Evolutionary conservation across 2,113 vertebrate species (phyloP).

Genomic region (Ceyx cyanopectus): DNA sequence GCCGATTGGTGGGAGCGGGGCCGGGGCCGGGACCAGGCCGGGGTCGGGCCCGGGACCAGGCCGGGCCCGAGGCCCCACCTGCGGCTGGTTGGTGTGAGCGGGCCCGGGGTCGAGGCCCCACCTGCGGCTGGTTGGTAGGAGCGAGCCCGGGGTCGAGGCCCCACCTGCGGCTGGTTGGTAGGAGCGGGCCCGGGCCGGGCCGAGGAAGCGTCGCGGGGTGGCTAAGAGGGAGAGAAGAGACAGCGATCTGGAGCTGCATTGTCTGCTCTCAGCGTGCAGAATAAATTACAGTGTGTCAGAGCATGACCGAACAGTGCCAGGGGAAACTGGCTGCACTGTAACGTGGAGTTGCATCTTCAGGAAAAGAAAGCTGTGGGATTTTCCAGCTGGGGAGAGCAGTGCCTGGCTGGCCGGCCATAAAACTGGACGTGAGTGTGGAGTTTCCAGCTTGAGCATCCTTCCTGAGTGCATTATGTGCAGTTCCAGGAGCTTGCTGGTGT

Average conservation of each 20-base stretch:
- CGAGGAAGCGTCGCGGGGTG: background rate
- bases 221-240: background rate
- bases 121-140: background rate
- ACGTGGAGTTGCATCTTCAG: background rate
- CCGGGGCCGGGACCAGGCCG: background rate
- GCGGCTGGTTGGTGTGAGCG: background rate
- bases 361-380: background rate
- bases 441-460: background rate
- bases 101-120: background rate
- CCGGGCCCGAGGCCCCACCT: background rate
- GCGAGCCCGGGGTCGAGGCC: no score
- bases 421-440: background rate
- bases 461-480: rapidly evolving
- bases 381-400: background rate
- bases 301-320: background rate
- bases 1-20: background rate
- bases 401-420: background rate
- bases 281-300: background rate
- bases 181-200: background rate
- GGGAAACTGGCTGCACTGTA: background rate
- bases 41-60: background rate
- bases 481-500: background rate
- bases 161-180: background rate
- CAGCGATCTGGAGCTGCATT: background rate
- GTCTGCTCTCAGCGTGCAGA: background rate